phyloP scores from a whole-genome alignment of 2,888 invertebrate species.

The Phragmatobia fuliginosa region DNA sequence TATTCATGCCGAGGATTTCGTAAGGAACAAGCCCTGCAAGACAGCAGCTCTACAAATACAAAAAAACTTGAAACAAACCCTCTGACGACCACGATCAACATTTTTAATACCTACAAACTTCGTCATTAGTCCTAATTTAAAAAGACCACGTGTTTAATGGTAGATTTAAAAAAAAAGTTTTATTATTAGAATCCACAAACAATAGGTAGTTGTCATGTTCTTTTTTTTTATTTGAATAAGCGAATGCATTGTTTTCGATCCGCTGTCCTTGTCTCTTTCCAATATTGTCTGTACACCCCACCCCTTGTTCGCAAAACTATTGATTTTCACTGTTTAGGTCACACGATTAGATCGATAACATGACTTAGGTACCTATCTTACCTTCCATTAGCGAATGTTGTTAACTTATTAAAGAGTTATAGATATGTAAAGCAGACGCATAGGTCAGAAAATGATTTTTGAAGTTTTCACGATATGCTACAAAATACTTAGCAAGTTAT shows the following conservation, averaged over 20 bases:
- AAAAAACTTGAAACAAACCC: no score
- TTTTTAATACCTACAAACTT: no score
- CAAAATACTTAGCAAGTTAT: no score
- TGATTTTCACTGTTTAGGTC: slow-evolving; percentile 50
- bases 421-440: no score
- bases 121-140: background rate
- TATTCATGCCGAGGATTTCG: no score
- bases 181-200: background rate
- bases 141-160: background rate
- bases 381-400: background rate
- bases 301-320: slow-evolving; percentile 46
- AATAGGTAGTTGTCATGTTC: background rate
- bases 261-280: slow-evolving; percentile 38
- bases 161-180: background rate
- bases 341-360: slow-evolving; percentile 45
- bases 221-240: background rate
- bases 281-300: slow-evolving; percentile 33
- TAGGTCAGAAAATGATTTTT: no score
- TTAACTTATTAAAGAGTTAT: background rate
- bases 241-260: slow-evolving; percentile 4
- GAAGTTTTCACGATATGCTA: no score
- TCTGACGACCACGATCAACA: no score
- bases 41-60: no score
- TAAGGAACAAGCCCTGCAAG: no score
- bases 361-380: background rate